phyloP scores from a whole-genome alignment of 2,888 invertebrate species.

The Protophormia terraenovae region DNA sequence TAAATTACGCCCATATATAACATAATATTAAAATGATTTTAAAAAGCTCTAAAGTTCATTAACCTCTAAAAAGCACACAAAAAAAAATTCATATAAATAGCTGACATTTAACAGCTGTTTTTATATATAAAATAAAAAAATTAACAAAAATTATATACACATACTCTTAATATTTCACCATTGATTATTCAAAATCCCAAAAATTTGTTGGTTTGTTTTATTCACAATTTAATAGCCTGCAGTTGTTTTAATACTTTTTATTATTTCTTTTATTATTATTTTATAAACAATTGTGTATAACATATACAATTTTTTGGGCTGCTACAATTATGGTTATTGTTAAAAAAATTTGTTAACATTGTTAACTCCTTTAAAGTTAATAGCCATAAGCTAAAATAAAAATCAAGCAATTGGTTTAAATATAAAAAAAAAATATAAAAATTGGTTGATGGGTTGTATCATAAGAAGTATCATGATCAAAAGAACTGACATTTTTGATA shows the following conservation, averaged over 20 bases:
- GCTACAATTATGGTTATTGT: background rate
- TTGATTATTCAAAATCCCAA: background rate
- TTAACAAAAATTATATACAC: background rate
- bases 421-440: too few relatives aligned
- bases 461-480: too few relatives aligned
- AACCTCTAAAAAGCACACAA: background rate
- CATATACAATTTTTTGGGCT: background rate
- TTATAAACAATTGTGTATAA: background rate
- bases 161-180: conserved; percentile 11
- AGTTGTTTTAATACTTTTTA: background rate
- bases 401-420: too few relatives aligned
- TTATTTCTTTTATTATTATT: background rate
- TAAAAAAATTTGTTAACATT: background rate
- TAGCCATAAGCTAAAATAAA: too few relatives aligned
- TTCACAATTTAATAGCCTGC: background rate
- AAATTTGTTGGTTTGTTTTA: background rate
- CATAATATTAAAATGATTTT: too few relatives aligned
- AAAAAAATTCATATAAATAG: background rate
- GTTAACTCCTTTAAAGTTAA: too few relatives aligned
- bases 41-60: conserved; percentile 19
- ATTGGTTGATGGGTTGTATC: too few relatives aligned
- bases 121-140: background rate
- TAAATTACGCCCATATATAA: too few relatives aligned
- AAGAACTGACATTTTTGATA: too few relatives aligned
- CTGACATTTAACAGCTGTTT: conserved; percentile 39